Conservation (phyloP, 2,888 invertebrate genomes). For the Aelia acuminata region DNA sequence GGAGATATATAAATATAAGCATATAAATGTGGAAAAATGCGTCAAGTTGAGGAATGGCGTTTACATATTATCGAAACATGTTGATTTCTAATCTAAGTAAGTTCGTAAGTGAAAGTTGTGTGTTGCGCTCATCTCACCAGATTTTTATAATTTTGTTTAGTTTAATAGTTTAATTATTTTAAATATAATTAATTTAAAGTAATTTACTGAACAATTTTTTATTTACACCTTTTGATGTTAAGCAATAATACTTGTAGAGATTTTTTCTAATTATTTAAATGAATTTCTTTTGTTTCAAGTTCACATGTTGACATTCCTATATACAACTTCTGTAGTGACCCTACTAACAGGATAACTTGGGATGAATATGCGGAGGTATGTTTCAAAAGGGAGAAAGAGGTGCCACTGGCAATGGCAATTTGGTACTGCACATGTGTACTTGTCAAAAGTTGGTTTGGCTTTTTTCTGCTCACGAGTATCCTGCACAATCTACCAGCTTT, state of each 20-base stretch:
- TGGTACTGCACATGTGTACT: conserved; percentile 74
- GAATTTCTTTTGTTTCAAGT: conserved; percentile 51
- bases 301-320: conserved; percentile 70
- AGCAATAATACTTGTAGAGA: background rate
- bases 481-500: conserved; percentile 82
- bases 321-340: conserved; percentile 88
- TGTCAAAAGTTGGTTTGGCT: conserved; percentile 73
- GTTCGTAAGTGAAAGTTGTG: no score
- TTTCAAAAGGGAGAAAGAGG: conserved; percentile 70
- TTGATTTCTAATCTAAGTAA: no score
- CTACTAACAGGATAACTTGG: conserved; percentile 86
- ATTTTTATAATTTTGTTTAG: no score
- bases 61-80: no score
- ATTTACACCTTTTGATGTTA: background rate
- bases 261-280: background rate
- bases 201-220: no score
- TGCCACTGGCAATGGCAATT: conserved; percentile 66
- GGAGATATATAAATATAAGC: no score
- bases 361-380: conserved; percentile 75
- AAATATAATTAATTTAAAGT: no score
- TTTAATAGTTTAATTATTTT: no score
- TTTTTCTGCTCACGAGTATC: conserved; percentile 74
- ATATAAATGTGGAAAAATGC: no score
- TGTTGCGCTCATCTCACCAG: no score
- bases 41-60: no score